Evolutionary conservation across 2,113 vertebrate species (phyloP).

Genomic region (Dolichotis patagonum): DNA sequence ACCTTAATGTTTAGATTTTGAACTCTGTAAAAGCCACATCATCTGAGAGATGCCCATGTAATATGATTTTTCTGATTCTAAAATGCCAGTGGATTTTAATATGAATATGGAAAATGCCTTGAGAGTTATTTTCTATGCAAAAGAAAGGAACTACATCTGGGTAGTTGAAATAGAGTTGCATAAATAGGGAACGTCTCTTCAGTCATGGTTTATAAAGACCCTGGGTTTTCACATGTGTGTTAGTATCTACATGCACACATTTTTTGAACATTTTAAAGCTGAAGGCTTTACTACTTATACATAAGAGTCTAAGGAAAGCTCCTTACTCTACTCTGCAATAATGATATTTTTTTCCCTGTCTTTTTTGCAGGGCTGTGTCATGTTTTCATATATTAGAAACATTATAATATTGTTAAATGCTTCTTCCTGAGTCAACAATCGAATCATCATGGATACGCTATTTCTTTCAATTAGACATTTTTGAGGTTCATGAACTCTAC

Average conservation of each 20-base stretch:
- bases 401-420: neutral
- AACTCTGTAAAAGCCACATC: neutral
- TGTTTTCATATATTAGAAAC: neutral
- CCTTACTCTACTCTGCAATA: neutral
- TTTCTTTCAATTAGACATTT: neutral
- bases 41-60: neutral
- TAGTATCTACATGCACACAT: neutral
- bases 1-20: neutral
- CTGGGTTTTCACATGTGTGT: neutral
- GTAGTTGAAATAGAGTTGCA: neutral
- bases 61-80: constrained; percentile 1
- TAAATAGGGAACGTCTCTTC: neutral
- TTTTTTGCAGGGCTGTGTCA: constrained; percentile 7
- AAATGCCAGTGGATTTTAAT: constrained; percentile 41
- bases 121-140: constrained; percentile 2
- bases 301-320: neutral
- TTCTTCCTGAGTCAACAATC: neutral
- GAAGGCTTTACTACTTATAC: constrained; percentile 24
- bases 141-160: neutral
- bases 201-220: neutral
- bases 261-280: constrained; percentile 3
- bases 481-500: neutral
- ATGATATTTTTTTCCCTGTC: constrained; percentile 18
- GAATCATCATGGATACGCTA: neutral
- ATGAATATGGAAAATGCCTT: neutral